A percentile compares a stretch with the other conserved stretches of the same genome.
These are phyloP conservation scores for Smutsia temminckii DNA, from an alignment of 2,797 vertebrate species.

Conservation along the genomic window DNA sequence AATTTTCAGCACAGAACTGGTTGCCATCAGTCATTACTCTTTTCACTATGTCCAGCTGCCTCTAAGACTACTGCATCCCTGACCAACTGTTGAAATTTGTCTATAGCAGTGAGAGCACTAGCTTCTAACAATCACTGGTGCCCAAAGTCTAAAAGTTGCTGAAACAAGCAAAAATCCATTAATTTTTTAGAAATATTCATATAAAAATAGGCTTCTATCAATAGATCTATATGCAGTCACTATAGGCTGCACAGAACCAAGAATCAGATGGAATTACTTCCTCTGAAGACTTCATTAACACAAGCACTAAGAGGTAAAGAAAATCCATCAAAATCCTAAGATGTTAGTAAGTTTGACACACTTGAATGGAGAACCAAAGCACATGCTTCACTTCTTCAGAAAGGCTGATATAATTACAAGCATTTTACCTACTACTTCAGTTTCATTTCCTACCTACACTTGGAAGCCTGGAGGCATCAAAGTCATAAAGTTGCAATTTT, in stretches of 20 bases:
- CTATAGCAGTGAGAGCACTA: background rate
- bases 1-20: background rate
- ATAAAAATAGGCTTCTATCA: conserved; percentile 4
- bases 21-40: background rate
- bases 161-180: background rate
- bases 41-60: background rate
- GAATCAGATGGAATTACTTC: background rate
- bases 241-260: background rate
- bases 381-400: background rate
- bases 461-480: background rate
- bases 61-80: background rate
- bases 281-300: background rate
- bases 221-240: background rate
- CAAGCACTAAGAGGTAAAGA: background rate
- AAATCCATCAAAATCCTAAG: background rate
- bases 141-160: background rate
- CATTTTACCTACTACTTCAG: background rate
- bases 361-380: background rate
- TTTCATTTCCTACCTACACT: background rate
- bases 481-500: background rate
- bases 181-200: background rate
- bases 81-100: background rate
- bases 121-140: background rate
- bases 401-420: background rate
- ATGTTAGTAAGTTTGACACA: background rate